Evolutionary conservation across 2,113 vertebrate species (phyloP).

Genomic region (Pseudopipra pipra): DNA sequence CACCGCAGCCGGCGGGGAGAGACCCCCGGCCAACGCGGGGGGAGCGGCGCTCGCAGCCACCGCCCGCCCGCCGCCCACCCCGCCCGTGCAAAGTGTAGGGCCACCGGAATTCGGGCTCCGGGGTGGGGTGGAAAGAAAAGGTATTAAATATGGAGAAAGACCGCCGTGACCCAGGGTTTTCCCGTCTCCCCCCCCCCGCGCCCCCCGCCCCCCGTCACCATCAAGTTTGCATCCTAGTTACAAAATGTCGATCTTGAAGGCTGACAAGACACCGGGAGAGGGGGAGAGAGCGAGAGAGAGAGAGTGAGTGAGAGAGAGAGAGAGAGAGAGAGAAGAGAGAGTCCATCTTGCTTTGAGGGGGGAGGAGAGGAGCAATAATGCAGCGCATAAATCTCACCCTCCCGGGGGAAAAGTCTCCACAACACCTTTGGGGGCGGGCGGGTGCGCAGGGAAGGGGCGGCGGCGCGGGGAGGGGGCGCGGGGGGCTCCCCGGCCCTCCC

Average conservation of each 20-base stretch:
- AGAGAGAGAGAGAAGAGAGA: slow-evolving; percentile 79
- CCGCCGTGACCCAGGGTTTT: slow-evolving; percentile 44
- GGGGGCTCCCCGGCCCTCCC: slow-evolving; percentile 25
- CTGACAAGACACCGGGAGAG: slow-evolving; percentile 87
- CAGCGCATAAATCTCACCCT: slow-evolving; percentile 85
- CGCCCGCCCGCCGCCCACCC: slow-evolving; percentile 18
- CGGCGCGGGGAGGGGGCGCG: slow-evolving; percentile 37
- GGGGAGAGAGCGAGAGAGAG: slow-evolving; percentile 63
- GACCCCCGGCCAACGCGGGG: not conserved
- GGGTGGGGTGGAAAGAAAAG: slow-evolving; percentile 56
- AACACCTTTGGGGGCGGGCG: slow-evolving; percentile 73
- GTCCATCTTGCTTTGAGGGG: slow-evolving; percentile 96
- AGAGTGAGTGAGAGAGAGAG: slow-evolving; percentile 59
- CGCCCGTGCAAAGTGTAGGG: slow-evolving; percentile 60
- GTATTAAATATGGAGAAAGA: slow-evolving; percentile 60
- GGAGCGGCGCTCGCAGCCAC: slow-evolving; percentile 16
- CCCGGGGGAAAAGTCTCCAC: slow-evolving; percentile 77
- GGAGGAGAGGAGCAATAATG: slow-evolving; percentile 70
- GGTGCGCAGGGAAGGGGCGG: slow-evolving; percentile 56
- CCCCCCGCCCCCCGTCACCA: slow-evolving; percentile 68
- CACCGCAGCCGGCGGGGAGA: slow-evolving; percentile 41
- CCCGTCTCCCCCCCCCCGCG: not conserved
- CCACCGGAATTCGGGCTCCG: slow-evolving; percentile 55
- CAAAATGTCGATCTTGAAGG: slow-evolving; percentile 91
- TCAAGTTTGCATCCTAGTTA: slow-evolving; percentile 85